phyloP scores from a whole-genome alignment of 2,113 vertebrate species.

The Patagioenas fasciata region DNA sequence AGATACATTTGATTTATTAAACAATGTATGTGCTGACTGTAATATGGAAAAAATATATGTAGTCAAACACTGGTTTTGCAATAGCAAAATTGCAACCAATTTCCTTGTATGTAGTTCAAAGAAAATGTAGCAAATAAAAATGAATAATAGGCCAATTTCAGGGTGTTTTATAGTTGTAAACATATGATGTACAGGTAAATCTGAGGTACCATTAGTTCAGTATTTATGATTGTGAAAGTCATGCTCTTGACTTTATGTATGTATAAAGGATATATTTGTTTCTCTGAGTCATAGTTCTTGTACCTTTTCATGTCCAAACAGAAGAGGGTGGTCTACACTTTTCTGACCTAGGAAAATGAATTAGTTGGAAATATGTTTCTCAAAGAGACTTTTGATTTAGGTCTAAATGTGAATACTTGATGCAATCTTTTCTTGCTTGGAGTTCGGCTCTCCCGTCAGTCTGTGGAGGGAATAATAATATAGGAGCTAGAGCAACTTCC shows the following conservation, averaged over 20 bases:
- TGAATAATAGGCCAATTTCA: constrained; percentile 32
- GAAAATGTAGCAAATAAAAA: constrained; percentile 63
- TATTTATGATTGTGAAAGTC: constrained; percentile 30
- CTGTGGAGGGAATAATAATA: not conserved
- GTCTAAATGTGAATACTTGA: not conserved
- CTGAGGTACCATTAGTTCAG: constrained; percentile 34
- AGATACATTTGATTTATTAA: constrained; percentile 61
- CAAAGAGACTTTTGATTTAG: not conserved
- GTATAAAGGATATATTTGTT: not conserved
- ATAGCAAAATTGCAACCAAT: constrained; percentile 52
- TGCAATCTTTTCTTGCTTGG: not conserved
- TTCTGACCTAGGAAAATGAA: not conserved
- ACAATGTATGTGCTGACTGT: not conserved
- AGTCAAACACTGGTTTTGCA: constrained; percentile 7
- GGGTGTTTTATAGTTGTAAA: constrained; percentile 40
- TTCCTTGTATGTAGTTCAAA: constrained; percentile 42
- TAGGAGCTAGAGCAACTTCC: not conserved
- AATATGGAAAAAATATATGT: constrained; percentile 14
- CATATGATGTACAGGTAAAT: constrained; percentile 12
- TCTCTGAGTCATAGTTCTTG: not conserved
- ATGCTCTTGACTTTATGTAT: not conserved
- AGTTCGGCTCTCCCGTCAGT: not conserved
- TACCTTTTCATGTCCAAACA: not conserved
- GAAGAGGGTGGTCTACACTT: not conserved
- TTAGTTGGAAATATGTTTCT: not conserved